Evolutionary conservation across 2,888 invertebrate genomes (phyloP).

Genomic region (Poecilobothrus nobilitatus): DNA sequence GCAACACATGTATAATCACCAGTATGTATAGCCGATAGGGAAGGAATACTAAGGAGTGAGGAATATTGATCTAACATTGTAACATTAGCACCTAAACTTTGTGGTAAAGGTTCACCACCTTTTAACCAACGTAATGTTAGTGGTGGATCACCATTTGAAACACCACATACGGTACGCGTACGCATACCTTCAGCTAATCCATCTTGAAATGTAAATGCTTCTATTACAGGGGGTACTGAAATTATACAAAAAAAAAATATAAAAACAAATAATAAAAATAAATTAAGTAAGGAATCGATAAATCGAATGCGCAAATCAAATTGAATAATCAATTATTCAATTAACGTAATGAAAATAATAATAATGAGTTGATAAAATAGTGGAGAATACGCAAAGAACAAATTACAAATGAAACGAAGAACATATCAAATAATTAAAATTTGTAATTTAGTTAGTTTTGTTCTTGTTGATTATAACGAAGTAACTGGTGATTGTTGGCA

Average conservation of each 20-base stretch:
- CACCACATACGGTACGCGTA: slow-evolving; percentile 71
- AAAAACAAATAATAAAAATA: slow-evolving; percentile 16
- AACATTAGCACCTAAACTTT: slow-evolving; percentile 58
- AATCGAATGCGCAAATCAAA: slow-evolving; percentile 16
- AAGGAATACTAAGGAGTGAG: slow-evolving; percentile 68
- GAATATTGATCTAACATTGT: slow-evolving; percentile 67
- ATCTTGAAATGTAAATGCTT: slow-evolving; percentile 77
- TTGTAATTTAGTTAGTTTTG: no score
- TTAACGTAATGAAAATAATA: background rate
- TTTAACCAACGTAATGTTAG: slow-evolving; percentile 73
- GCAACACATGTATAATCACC: slow-evolving; percentile 72
- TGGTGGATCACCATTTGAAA: slow-evolving; percentile 72
- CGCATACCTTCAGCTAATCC: slow-evolving; percentile 74
- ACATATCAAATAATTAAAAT: no score
- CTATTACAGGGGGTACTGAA: slow-evolving; percentile 77
- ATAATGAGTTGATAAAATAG: no score
- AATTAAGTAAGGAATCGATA: slow-evolving; percentile 18
- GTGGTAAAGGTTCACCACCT: slow-evolving; percentile 63
- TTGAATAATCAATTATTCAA: slow-evolving; percentile 20
- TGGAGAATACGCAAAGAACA: no score
- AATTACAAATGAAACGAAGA: no score
- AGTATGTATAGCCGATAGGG: slow-evolving; percentile 63
- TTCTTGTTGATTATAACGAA: no score
- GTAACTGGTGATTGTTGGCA: no score
- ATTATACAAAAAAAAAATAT: slow-evolving; percentile 30